phyloP scores from a whole-genome alignment of 2,113 vertebrate genomes.

The Cyphomyrus discorhynchus region DNA sequence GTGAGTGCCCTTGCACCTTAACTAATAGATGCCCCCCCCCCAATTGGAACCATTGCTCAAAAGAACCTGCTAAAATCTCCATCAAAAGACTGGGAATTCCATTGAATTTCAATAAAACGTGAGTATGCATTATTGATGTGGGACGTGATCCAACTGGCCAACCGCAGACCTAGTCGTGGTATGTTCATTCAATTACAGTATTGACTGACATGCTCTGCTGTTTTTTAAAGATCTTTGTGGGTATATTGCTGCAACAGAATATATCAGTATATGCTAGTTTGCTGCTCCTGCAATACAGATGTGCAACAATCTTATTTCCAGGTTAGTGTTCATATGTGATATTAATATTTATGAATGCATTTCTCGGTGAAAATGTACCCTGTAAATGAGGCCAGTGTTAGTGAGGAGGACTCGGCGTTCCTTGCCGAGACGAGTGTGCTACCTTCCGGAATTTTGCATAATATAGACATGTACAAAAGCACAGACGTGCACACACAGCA shows the following conservation, averaged over 20 bases:
- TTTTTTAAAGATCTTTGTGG: conserved; percentile 21
- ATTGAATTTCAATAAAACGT: conserved; percentile 39
- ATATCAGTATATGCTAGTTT: conserved; percentile 22
- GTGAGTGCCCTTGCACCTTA: neutral
- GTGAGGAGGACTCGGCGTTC: neutral
- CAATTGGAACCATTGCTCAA: neutral
- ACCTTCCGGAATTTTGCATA: neutral
- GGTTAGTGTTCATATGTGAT: neutral
- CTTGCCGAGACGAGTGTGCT: neutral
- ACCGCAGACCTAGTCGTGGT: conserved; percentile 17
- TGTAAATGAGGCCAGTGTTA: neutral
- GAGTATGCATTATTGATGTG: conserved; percentile 40
- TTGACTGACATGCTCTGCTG: conserved; percentile 31
- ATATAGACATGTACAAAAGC: neutral
- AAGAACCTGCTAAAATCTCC: conserved; percentile 19
- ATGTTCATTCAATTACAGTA: conserved; percentile 42
- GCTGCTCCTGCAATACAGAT: conserved; percentile 14
- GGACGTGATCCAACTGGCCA: conserved; percentile 33
- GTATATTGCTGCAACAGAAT: conserved; percentile 26
- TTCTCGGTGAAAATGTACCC: neutral
- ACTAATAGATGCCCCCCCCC: neutral
- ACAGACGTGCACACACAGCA: neutral
- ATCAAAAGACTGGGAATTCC: conserved; percentile 19
- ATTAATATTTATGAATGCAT: neutral
- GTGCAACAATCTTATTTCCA: neutral